Evolutionary conservation across 1,140 invertebrate genomes (phyloP), one percentile per base, ranked within the genome.

Genomic region (Pristionchus pacificus): DNA sequence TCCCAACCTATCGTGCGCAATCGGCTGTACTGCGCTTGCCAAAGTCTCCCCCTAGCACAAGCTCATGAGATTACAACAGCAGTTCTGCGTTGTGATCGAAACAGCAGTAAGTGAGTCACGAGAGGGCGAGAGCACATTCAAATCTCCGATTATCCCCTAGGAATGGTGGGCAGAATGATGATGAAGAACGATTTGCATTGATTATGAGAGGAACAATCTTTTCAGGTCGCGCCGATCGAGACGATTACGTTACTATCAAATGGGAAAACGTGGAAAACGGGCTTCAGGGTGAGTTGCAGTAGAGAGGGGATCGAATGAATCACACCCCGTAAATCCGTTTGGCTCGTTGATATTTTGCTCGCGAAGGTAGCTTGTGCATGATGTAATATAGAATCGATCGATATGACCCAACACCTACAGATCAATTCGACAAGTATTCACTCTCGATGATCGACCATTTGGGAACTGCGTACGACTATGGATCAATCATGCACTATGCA

Each of bases 171-270:
- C 6, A 10, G 19, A 10, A 19, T 19, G 38, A 10, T 6, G 38
- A 49, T 6, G 38, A 19, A 19, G 19, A 49, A 49, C 38, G 6
- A 49, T 49, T 49, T 49, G 38, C 6, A 49, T 6, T 10, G 38
- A 49, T 30, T 29, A 49, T 27, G 61, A 15, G 31, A 67, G 27
- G 24, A 60, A 19, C 2, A 83, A 85, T 58, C 80, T 88, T 90
- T 75, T 89, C 89, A 77, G 88, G 88, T 76, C 84, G 88, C 19
- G 82, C 85, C 0, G 88, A 90, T 81, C 83, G 90, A 33, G 89
- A 90, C 76, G 82, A 88, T 0, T 90, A 87, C 77, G 85, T 91
- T 6, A 84, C 77, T 1, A 88, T 91, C 30, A 83, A 87, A 62
- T 89, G 87, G 85, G 81, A 87, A 1, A 90, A 90, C 76, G 90